These are phyloP conservation scores for Boleophthalmus pectinirostris DNA, from an alignment of 2,113 vertebrate genomes.

Conservation along the genomic window DNA sequence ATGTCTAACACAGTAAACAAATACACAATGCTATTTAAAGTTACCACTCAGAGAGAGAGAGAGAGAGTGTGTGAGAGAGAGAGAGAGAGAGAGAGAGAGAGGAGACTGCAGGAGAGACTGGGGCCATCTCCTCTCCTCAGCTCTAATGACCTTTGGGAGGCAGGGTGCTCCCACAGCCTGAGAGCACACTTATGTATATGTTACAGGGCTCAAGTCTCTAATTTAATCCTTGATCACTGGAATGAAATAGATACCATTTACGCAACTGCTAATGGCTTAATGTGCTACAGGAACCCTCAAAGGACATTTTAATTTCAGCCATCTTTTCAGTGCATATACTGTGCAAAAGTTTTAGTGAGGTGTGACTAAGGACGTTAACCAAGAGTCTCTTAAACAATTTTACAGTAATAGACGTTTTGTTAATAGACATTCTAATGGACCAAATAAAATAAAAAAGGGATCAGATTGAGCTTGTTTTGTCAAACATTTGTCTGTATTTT, in stretches of 20 bases:
- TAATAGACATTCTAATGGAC: neutral
- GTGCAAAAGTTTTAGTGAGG: neutral
- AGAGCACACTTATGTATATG: slow-evolving; percentile 66
- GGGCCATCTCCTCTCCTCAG: slow-evolving; percentile 60
- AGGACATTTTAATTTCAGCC: slow-evolving; percentile 58
- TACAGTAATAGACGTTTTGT: neutral
- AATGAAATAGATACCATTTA: slow-evolving; percentile 77
- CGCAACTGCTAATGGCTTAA: slow-evolving; percentile 68
- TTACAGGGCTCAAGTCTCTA: slow-evolving; percentile 71
- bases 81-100: neutral
- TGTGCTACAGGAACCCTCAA: slow-evolving; percentile 67
- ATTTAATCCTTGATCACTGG: slow-evolving; percentile 77
- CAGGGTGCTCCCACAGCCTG: slow-evolving; percentile 68
- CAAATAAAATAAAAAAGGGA: neutral
- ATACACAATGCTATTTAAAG: neutral
- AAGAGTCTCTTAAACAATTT: neutral
- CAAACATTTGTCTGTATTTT: neutral
- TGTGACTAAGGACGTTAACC: neutral
- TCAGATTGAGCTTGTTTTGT: neutral
- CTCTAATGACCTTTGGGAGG: slow-evolving; percentile 78
- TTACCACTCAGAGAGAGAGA: neutral
- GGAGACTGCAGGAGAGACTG: slow-evolving; percentile 45
- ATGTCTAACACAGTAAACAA: slow-evolving; percentile 26
- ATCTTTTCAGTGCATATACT: slow-evolving; percentile 33
- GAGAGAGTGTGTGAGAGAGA: neutral